Base-by-base conservation (phyloP, 1,140 invertebrate genomes). In the Rhopalosiphum padi region DNA sequence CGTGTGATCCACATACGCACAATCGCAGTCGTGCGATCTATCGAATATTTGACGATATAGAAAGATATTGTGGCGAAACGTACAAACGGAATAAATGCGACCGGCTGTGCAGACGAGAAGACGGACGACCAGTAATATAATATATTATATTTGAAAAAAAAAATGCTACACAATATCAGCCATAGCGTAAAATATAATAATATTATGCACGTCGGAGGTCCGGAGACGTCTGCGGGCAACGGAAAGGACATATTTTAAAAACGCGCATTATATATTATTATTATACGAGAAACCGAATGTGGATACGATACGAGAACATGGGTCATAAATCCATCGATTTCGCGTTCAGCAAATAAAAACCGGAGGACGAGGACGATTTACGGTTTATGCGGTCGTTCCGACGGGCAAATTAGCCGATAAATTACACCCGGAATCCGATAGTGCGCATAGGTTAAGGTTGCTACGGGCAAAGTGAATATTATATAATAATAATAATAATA, bases 341-440 rank as follows among this genome's bases (percentile, higher is more conserved):
- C 91, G 77, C 91, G 91, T 93, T 92, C 46, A 22, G 48, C 48
- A 86, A 93, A 93, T 55, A 93, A 93, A 93, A 92, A 48, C 68
- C 91, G 46, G 48, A 43, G 48, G 77, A 93, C 82, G n/a, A 41
- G 21, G 82, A 93, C 91, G 91, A 93, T 93, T 93, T 93, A 93
- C 85, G 41, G 91, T 60, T 55, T 55, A 37, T 55, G 91, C 77
- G 91, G 48, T 93, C 82, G 41, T 55, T 85, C 8, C 30, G 91
- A 86, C 77, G 77, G 91, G 46, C 82, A 85, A 93, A 93, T 93
- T 86, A 86, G 91, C 35, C 91, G 37, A 93, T 93, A 93, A 93
- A 93, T 93, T 93, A 93, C 82, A 43, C 53, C 22, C 68, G 43
- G 68, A 91, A 46, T 68, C 68, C 21, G 60, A 43, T 68, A 48